Base-by-base conservation (phyloP, 2,888 invertebrate species). In the Apotomis capreana region DNA sequence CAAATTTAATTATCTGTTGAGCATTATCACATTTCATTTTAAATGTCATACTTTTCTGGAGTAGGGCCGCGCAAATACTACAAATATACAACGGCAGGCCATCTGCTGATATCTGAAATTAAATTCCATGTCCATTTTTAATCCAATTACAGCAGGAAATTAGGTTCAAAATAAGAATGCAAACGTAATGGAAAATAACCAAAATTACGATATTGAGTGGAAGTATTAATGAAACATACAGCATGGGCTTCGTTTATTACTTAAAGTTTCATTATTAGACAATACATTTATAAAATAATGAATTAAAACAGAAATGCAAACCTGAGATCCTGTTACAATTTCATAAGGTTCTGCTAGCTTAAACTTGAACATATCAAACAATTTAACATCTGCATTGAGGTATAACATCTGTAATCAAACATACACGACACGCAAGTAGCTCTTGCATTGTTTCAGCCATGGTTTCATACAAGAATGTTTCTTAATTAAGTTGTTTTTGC, bases 391-490 rank as follows among this genome's bases (percentile, higher is more conserved):
- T n/a, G n/a, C n/a, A n/a, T n/a, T n/a, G n/a, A n/a, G n/a, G n/a
- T n/a, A n/a, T n/a, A n/a, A n/a, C n/a, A n/a, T 84, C 84, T 6
- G 87, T 88, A 4, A 83, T 83, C n/a, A 92, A 81, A 74, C 92
- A 92, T 70, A 84, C 75, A 12, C 87, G 84, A 63, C 87, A 91
- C 0, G 85, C 87, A 57, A 84, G 68, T 74, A 84, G 36, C 51
- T 83, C 77, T 60, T 76, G 83, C 87, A 87, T 87, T 5, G 3
- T 84, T 68, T 73, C 72, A 36, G 62, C 8, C 61, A 46, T 10
- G 9, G 12, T 73, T 79, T 78, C 71, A 49, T 68, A 75, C 74
- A 68, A 68, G 68, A 63, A 63, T 59, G 40, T 5, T 13, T 57
- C 37, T 37, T 67, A 26, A 26, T 26, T 26, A 26, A 26, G 26